Percentiles rank a stretch among this genome's conserved stretches.
phyloP scores from a whole-genome alignment of 2,113 vertebrate species.

The Oxyruncus cristatus region DNA sequence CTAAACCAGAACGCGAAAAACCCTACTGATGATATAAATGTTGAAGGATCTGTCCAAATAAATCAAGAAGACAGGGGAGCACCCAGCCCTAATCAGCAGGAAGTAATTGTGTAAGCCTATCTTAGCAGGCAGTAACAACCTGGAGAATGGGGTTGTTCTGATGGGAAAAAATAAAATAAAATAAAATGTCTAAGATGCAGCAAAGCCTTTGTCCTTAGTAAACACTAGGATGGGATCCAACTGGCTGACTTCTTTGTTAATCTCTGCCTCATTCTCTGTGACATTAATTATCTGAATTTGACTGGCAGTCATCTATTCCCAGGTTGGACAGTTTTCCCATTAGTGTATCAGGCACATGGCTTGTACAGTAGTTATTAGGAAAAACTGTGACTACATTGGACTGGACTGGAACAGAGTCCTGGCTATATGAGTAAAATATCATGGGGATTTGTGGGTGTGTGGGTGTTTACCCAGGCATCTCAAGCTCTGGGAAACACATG shows the following conservation, averaged over 20 bases:
- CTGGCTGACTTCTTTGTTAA: constrained; percentile 10
- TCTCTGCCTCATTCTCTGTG: not conserved
- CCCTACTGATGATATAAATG: not conserved
- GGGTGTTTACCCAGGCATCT: not conserved
- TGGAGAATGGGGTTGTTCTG: not conserved
- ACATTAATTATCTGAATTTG: constrained; percentile 17
- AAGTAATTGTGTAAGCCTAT: not conserved
- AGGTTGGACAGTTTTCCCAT: not conserved
- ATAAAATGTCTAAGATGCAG: not conserved
- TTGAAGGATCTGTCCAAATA: constrained; percentile 13
- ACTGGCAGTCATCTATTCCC: not conserved
- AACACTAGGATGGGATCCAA: not conserved
- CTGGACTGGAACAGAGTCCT: not conserved
- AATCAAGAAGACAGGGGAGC: not conserved
- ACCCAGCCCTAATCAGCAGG: not conserved
- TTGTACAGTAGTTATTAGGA: not conserved
- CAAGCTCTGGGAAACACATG: not conserved
- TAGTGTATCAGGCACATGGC: not conserved
- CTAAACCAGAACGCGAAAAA: not conserved
- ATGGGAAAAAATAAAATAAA: not conserved
- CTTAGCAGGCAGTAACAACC: not conserved
- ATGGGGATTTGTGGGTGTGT: not conserved
- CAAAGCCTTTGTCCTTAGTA: not conserved
- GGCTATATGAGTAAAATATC: not conserved
- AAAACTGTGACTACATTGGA: not conserved